Conservation (phyloP, 2,888 invertebrate genomes). For the Cactoblastis cactorum region DNA sequence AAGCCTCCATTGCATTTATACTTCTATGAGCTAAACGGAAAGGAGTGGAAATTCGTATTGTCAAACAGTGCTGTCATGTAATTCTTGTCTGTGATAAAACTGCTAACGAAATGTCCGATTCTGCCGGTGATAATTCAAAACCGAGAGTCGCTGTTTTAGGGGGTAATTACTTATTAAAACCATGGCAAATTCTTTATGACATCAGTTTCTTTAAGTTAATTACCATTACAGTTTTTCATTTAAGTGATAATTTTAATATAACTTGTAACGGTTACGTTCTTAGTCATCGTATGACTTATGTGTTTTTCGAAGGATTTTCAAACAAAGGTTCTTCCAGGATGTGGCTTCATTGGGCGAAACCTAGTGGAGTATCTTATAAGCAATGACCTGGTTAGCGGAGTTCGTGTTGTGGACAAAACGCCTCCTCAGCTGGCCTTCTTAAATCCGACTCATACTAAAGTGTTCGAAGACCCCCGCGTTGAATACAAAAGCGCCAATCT, state of each 20-base stretch:
- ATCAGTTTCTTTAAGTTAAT: neutral
- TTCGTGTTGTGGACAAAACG: conserved; percentile 94
- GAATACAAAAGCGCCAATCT: conserved; percentile 95
- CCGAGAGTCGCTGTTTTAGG: conserved; percentile 70
- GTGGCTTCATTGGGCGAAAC: conserved; percentile 96
- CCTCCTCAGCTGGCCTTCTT: conserved; percentile 96
- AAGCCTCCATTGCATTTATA: too few species aligned
- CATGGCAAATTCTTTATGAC: neutral
- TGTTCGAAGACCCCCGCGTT: conserved; percentile 87
- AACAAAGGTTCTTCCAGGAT: conserved; percentile 81
- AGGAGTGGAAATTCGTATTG: too few species aligned
- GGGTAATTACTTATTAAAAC: conserved; percentile 48
- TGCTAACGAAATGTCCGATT: conserved; percentile 63
- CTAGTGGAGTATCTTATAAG: conserved; percentile 88
- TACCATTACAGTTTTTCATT: too few species aligned
- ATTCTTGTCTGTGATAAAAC: conserved; percentile 46
- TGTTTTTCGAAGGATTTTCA: conserved; percentile 7
- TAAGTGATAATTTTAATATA: conserved; percentile 26
- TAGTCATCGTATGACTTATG: conserved; percentile 59
- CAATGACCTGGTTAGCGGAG: conserved; percentile 85
- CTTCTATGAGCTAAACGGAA: too few species aligned
- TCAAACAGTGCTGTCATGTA: conserved; percentile 39
- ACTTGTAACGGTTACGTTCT: conserved; percentile 62
- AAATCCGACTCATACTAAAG: conserved; percentile 84
- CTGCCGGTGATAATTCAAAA: conserved; percentile 70